phyloP scores from a whole-genome alignment of 2,888 invertebrate genomes.

The Panopea generosa region DNA sequence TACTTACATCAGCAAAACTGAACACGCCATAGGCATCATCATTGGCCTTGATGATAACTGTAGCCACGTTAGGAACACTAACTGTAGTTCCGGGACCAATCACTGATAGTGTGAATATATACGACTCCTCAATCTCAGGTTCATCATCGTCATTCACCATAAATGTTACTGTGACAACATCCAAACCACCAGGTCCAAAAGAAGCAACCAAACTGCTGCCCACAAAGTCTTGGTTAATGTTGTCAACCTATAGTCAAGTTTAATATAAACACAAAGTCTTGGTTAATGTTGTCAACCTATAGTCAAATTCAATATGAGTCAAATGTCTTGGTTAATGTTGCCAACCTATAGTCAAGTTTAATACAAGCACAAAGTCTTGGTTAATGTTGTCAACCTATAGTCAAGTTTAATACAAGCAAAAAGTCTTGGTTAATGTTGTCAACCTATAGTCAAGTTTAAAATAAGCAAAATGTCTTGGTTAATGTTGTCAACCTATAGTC shows the following conservation, averaged over 20 bases:
- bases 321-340: too few species aligned
- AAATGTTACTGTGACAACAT: constrained; percentile 72
- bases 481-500: too few species aligned
- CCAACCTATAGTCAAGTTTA: too few species aligned
- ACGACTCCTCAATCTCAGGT: constrained; percentile 80
- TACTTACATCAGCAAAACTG: constrained; percentile 75
- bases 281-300: too few species aligned
- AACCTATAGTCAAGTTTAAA: too few species aligned
- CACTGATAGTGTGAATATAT: constrained; percentile 68
- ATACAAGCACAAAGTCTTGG: too few species aligned
- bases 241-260: constrained; percentile 63
- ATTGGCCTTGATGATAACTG: constrained; percentile 79
- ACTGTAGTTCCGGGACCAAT: constrained; percentile 57
- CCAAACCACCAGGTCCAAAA: constrained; percentile 70
- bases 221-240: constrained; percentile 77
- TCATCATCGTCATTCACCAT: constrained; percentile 78
- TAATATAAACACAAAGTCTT: too few species aligned
- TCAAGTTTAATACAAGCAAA: too few species aligned
- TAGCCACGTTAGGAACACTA: constrained; percentile 64
- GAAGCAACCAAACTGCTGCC: constrained; percentile 79
- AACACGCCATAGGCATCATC: constrained; percentile 84
- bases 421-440: too few species aligned
- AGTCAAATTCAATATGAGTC: too few species aligned
- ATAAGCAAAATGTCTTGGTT: too few species aligned
- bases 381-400: too few species aligned